Conservation (phyloP, 2,797 vertebrate genomes). For the Schizopygopsis malacanthus region DNA sequence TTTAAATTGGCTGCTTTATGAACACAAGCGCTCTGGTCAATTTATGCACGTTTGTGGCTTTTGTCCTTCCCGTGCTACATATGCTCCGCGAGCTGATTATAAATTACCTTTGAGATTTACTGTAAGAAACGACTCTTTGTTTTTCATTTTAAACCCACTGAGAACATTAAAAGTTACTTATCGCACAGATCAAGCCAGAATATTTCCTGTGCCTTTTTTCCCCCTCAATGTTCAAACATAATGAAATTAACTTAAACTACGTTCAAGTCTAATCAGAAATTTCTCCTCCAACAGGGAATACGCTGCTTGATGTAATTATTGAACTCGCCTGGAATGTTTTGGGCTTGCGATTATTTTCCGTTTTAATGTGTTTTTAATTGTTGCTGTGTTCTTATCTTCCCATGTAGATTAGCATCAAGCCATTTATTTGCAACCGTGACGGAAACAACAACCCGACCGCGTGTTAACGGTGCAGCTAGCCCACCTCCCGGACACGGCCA, state of each 20-base stretch:
- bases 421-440: slow-evolving; percentile 53
- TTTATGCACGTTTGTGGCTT: slow-evolving; percentile 33
- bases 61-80: slow-evolving; percentile 43
- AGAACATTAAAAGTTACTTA: slow-evolving; percentile 47
- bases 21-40: slow-evolving; percentile 43
- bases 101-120: slow-evolving; percentile 37
- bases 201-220: slow-evolving; percentile 22
- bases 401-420: slow-evolving; percentile 55
- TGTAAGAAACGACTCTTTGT: slow-evolving; percentile 39
- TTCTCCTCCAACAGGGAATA: slow-evolving; percentile 57
- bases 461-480: slow-evolving; percentile 44
- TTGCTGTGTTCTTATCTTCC: slow-evolving; percentile 51
- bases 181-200: slow-evolving; percentile 15
- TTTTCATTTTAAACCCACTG: slow-evolving; percentile 38
- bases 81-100: slow-evolving; percentile 36
- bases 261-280: slow-evolving; percentile 57
- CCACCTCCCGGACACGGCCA: slow-evolving; percentile 59
- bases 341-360: slow-evolving; percentile 51
- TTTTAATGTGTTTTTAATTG: slow-evolving; percentile 64
- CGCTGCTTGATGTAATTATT: slow-evolving; percentile 60
- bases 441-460: slow-evolving; percentile 43
- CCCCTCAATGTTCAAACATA: slow-evolving; percentile 43
- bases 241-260: slow-evolving; percentile 60
- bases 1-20: slow-evolving; percentile 46
- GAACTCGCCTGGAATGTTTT: slow-evolving; percentile 55